Evolutionary conservation across 2,797 vertebrate species (phyloP).

Genomic region (Tragelaphus eurycerus): DNA sequence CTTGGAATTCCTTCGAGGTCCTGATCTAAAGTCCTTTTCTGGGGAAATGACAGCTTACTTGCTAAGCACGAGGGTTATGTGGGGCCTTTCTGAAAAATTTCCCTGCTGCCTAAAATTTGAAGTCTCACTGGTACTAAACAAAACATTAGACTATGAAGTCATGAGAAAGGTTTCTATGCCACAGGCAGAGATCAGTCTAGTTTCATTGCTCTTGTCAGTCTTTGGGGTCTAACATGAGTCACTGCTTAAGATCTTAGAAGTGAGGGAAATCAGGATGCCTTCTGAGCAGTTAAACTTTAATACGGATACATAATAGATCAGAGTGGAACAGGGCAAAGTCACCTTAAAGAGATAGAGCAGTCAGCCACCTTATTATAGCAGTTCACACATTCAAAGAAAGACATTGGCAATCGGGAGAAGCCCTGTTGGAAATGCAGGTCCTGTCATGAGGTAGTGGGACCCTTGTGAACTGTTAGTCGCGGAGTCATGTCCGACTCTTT

Average conservation of each 20-base stretch:
- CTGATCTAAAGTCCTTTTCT: neutral
- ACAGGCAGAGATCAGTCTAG: neutral
- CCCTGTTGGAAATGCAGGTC: neutral
- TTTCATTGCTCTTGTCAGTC: neutral
- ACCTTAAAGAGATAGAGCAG: conserved; percentile 17
- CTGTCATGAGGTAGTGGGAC: accelerated
- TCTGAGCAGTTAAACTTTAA: conserved; percentile 49
- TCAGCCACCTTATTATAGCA: neutral
- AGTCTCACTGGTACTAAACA: neutral
- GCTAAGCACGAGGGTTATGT: neutral
- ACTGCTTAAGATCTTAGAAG: conserved; percentile 49
- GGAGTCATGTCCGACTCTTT: accelerated
- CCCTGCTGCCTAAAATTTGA: neutral
- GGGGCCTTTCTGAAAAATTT: neutral
- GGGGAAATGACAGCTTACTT: neutral
- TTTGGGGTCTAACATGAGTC: conserved; percentile 32
- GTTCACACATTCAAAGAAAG: neutral
- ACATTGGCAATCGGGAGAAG: neutral
- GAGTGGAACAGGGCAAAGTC: conserved; percentile 32
- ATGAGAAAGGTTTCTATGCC: neutral
- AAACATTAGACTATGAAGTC: neutral
- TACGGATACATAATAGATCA: conserved; percentile 63
- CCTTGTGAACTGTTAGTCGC: neutral
- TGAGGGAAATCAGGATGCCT: neutral
- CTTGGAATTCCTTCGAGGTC: neutral